phyloP scores from a whole-genome alignment of 2,113 vertebrate species.

The Microcebus griseorufus region DNA sequence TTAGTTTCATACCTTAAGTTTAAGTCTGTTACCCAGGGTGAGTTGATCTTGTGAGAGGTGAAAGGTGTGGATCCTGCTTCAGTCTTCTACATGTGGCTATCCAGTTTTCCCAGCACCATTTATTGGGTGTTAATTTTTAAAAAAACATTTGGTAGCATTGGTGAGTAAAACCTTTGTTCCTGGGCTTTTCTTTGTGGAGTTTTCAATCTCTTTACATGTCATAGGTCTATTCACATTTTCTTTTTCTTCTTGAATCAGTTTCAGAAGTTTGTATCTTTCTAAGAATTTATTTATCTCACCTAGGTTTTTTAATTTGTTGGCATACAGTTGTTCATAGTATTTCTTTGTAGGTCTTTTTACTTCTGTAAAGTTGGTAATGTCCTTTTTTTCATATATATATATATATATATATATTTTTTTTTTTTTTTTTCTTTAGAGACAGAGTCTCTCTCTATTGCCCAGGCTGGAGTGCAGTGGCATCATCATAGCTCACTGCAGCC shows the following conservation, averaged over 20 bases:
- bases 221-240: not conserved
- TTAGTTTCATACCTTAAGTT: no score
- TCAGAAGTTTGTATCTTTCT: slow-evolving; percentile 32
- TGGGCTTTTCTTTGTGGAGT: not conserved
- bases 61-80: no score
- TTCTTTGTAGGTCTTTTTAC: not conserved
- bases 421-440: not conserved
- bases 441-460: not conserved
- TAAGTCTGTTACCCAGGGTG: no score
- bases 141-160: not conserved
- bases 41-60: no score
- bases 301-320: not conserved
- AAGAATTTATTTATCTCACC: not conserved
- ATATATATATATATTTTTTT: no score
- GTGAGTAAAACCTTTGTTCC: not conserved
- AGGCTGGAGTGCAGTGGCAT: not conserved
- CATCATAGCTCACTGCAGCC: not conserved
- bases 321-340: not conserved
- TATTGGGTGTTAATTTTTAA: no score
- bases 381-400: not conserved
- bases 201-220: not conserved
- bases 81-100: no score
- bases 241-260: not conserved
- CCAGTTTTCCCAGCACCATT: no score
- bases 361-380: not conserved